These are phyloP conservation scores for Patiria pectinifera DNA, from an alignment of 53 echinoderm and acorn worm genomes.

Conservation along the genomic window DNA sequence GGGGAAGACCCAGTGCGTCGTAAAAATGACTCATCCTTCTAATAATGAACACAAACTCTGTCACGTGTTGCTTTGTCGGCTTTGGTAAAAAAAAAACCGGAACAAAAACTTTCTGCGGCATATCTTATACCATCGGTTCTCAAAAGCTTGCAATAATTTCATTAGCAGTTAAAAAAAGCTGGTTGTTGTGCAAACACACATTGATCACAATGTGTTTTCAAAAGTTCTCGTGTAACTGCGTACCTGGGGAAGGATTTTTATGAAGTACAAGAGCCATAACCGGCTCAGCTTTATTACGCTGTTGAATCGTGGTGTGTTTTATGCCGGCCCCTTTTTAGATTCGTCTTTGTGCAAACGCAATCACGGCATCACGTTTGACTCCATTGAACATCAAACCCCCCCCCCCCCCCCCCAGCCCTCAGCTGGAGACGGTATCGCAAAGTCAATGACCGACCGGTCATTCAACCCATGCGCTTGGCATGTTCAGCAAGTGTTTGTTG, in stretches of 20 bases:
- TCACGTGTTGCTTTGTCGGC: background rate
- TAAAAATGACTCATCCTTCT: too few relatives aligned
- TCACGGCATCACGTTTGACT: too few relatives aligned
- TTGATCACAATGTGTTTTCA: background rate
- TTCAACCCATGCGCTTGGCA: background rate
- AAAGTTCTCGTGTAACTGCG: too few relatives aligned
- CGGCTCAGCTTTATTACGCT: background rate
- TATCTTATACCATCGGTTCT: background rate
- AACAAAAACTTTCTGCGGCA: background rate
- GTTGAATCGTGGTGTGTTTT: background rate
- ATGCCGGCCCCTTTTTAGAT: too few relatives aligned
- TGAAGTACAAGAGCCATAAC: too few relatives aligned
- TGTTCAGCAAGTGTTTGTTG: background rate
- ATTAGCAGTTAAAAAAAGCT: background rate
- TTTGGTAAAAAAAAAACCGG: background rate
- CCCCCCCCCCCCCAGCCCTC: background rate
- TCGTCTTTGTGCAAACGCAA: too few relatives aligned
- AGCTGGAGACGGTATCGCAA: background rate
- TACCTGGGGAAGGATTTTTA: too few relatives aligned
- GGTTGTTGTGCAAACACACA: background rate
- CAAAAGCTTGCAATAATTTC: background rate
- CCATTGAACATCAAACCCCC: too few relatives aligned
- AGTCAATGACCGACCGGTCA: background rate
- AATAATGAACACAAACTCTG: background rate
- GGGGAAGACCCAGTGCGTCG: too few relatives aligned